These are phyloP conservation scores for Agrochola lota DNA, from an alignment of 2,888 invertebrate species.

Conservation along the genomic window DNA sequence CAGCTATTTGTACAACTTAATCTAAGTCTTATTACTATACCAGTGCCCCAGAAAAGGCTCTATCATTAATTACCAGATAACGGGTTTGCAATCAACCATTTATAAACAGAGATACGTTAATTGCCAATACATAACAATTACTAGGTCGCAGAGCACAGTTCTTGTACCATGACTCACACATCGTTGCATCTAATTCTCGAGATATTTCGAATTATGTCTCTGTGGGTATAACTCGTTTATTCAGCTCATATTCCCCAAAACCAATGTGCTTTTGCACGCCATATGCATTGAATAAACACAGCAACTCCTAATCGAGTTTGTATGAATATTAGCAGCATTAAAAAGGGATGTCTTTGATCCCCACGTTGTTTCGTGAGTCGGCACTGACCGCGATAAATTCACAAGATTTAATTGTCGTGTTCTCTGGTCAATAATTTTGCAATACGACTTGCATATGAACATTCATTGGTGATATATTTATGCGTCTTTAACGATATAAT, in stretches of 20 bases:
- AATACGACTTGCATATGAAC: constrained; percentile 71
- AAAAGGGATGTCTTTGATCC: constrained; percentile 77
- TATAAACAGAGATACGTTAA: constrained; percentile 42
- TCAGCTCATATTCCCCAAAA: constrained; percentile 10
- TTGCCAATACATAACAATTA: constrained; percentile 53
- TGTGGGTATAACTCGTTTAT: background rate
- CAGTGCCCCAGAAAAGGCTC: constrained; percentile 51
- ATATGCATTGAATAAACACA: constrained; percentile 50
- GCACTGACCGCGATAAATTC: constrained; percentile 74
- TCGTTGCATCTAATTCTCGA: constrained; percentile 23
- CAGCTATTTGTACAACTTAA: constrained; percentile 57
- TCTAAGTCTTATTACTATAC: constrained; percentile 51
- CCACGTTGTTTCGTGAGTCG: constrained; percentile 70
- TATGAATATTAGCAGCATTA: constrained; percentile 62
- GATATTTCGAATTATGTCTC: constrained; percentile 20
- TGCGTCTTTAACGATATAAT: constrained; percentile 60
- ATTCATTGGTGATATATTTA: constrained; percentile 71
- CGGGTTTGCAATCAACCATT: constrained; percentile 38
- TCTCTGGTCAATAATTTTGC: constrained; percentile 75
- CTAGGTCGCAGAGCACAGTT: constrained; percentile 24
- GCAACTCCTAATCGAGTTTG: constrained; percentile 58
- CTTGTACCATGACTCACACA: constrained; percentile 37
- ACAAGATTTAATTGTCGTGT: constrained; percentile 74
- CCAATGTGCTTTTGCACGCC: constrained; percentile 26
- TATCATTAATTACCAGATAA: constrained; percentile 52